Evolutionary conservation across 2,888 invertebrate species (phyloP), one percentile per base, ranked within the genome.

Genomic region (Ennomos erosarius): DNA sequence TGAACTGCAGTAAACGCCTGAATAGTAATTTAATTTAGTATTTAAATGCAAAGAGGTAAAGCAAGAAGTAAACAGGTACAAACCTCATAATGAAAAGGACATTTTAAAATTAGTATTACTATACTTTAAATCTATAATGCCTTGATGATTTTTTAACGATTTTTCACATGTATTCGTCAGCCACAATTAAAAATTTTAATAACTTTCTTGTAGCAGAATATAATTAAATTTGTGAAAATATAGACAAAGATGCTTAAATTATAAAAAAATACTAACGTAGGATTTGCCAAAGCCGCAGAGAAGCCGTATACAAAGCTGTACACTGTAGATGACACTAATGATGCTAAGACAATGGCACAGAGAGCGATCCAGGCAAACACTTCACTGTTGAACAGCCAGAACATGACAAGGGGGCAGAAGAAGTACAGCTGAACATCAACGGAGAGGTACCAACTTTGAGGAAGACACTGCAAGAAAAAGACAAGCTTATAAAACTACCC

Each of bases 401-500:
- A 58, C 46, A 86, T 45, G 6, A 86, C 58, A 8, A 85, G 12
- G 0, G 85, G 86, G 37, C 80, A 75, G 9, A 81, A 40, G 11
- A 83, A 56, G 65, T 85, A 83, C 2, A 87, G 68, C 59, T 87
- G 86, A 36, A 79, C 75, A 47, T 87, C 86, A 12, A 86, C 85
- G 2, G 85, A 78, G 0, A 87, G 74, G 54, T 87, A 87, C 86
- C 86, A 87, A 4, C 79, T 74, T 46, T 84, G 83, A 2, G 67
- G 59, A 0, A 86, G 55, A 50, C 86, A 87, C 86, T 86, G 75
- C n/a, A 73, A 26, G 26, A 26, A 26, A 26, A 26, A 26, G 5
- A 26, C 5, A 26, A 26, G 3, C 26, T 6, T 26, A 26, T 26
- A 26, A 26, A 26, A 26, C 0, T 6, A 4, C 26, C 5, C 26